Percentiles rank a stretch among this genome's conserved stretches.
These are phyloP conservation scores for Sphenodon punctatus DNA, from an alignment of 2,797 vertebrate genomes.

Conservation along the genomic window DNA sequence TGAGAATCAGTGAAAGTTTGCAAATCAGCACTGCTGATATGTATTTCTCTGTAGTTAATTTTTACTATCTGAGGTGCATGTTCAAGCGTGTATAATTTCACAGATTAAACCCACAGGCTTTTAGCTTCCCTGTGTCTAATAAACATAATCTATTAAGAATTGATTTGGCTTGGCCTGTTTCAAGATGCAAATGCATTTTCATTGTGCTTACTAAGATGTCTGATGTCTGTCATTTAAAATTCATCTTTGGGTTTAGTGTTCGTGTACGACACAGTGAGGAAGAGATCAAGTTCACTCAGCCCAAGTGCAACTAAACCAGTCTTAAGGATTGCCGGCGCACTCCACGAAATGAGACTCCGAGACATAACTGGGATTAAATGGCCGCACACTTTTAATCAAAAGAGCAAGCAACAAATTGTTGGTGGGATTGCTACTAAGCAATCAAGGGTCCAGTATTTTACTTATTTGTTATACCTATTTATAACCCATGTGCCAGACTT, in stretches of 20 bases:
- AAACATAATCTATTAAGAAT: background rate
- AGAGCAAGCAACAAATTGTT: no score
- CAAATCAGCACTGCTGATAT: background rate
- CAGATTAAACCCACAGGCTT: background rate
- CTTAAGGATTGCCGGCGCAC: no score
- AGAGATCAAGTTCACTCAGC: background rate
- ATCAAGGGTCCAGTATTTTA: no score
- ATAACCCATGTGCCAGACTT: no score
- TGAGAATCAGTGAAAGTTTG: background rate
- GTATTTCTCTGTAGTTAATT: background rate
- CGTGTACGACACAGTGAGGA: background rate
- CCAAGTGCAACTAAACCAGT: background rate
- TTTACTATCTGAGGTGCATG: background rate
- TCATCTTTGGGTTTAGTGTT: background rate
- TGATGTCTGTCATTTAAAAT: background rate
- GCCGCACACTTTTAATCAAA: no score
- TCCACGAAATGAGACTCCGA: no score
- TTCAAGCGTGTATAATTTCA: background rate
- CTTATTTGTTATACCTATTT: no score
- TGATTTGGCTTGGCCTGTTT: slow-evolving; percentile 6
- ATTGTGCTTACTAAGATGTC: background rate
- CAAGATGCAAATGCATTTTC: slow-evolving; percentile 20
- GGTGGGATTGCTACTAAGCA: no score
- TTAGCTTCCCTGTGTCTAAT: background rate
- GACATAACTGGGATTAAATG: no score